Evolutionary conservation across 2,888 invertebrate genomes (phyloP), one percentile per base, ranked within the genome.

Genomic region (Chromoteleia sp.): DNA sequence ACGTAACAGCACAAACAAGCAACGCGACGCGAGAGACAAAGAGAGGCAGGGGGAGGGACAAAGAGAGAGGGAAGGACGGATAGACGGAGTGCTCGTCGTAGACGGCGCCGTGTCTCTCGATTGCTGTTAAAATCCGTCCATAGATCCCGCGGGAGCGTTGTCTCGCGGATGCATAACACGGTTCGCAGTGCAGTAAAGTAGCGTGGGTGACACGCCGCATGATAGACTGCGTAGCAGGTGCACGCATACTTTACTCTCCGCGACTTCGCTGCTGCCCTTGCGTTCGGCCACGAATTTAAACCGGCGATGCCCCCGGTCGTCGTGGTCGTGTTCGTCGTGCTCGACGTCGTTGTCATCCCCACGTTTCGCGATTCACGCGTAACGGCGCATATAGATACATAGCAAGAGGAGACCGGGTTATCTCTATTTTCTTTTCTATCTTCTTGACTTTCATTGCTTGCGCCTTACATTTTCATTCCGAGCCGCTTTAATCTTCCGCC

Each of bases 181-280:
- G 88, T 90, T 89, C 88, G 88, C 87, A 86, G 87, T 88, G 90
- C 88, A 89, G 89, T 89, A 89, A 90, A 91, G 89, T 89, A 89
- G 90, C 91, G 91, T 90, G 91, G 91, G 91, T 91, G 91, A 91
- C 90, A 89, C 87, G 87, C 81, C 82, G 86, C 87, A 88, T 91
- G 91, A 91, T 89, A 89, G 88, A 91, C 90, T 88, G 89, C 86
- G 88, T 86, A 88, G 88, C 91, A 91, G 91, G 91, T 91, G 91
- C 91, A 88, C 86, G 81, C 87, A 86, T 86, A 84, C 86, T 86
- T 84, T 83, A 58, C 77, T 76, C 74, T 15, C 45, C 58, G 56
- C 58, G 12, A 8, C 67, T 36, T 39, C 25, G 2, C 30, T 56
- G 67, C 67, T 78, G 75, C 75, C 76, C 80, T 77, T 70, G 76